A percentile compares a stretch with the other conserved stretches of the same genome.
These are phyloP conservation scores for Myanophis thanlyinensis DNA, from an alignment of 2,113 vertebrate species.

Conservation along the genomic window DNA sequence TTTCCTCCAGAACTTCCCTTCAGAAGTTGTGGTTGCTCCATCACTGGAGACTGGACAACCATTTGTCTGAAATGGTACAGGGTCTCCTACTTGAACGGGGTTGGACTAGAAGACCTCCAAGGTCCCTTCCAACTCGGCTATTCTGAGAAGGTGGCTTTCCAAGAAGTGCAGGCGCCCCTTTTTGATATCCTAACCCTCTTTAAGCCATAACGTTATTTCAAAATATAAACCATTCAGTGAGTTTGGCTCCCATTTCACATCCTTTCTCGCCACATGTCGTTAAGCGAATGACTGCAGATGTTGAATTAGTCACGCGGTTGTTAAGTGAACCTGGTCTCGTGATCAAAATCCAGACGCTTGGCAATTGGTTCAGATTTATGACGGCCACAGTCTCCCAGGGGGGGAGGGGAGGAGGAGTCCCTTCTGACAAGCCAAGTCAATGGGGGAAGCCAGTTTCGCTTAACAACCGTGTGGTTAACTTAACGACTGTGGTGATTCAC, in stretches of 20 bases:
- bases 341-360: not conserved
- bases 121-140: too few relatives aligned
- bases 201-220: too few relatives aligned
- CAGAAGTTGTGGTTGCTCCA: not conserved
- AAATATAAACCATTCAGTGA: not conserved
- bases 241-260: not conserved
- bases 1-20: not conserved
- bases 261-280: accelerated
- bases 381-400: too few relatives aligned
- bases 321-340: not conserved
- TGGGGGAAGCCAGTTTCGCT: not conserved
- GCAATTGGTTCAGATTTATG: not conserved
- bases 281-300: not conserved
- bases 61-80: not conserved
- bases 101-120: not conserved
- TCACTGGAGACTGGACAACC: not conserved
- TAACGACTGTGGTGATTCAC: not conserved
- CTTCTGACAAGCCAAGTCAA: too few relatives aligned
- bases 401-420: too few relatives aligned
- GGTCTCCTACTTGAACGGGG: not conserved
- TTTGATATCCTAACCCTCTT: too few relatives aligned
- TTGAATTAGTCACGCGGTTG: not conserved
- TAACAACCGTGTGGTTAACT: not conserved
- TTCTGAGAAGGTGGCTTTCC: too few relatives aligned
- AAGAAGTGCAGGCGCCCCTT: too few relatives aligned